These are phyloP conservation scores for Hyphantria cunea DNA, from an alignment of 1,140 invertebrate genomes.

Conservation along the genomic window DNA sequence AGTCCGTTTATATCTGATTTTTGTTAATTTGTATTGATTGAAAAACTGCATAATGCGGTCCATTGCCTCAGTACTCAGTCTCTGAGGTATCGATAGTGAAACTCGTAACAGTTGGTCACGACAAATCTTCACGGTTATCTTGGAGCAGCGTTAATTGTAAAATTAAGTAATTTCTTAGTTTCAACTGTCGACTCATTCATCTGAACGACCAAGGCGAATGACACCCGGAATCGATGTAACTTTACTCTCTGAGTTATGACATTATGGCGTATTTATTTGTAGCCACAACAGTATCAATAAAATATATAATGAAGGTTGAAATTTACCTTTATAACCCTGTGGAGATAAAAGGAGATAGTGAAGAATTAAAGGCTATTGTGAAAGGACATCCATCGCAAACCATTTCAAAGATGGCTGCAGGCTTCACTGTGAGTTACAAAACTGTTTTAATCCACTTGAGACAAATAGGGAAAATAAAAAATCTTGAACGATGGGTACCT, in stretches of 20 bases:
- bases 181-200: slow-evolving; percentile 21
- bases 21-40: background rate
- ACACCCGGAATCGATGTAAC: slow-evolving; percentile 24
- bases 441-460: too few species aligned
- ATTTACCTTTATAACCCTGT: too few species aligned
- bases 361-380: too few species aligned
- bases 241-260: background rate
- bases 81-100: slow-evolving; percentile 7
- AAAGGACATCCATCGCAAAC: too few species aligned
- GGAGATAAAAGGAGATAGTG: too few species aligned
- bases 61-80: background rate
- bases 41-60: too few species aligned
- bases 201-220: slow-evolving; percentile 15
- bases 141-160: slow-evolving; percentile 23
- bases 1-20: background rate
- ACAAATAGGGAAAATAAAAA: too few species aligned
- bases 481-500: too few species aligned
- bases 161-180: slow-evolving; percentile 29
- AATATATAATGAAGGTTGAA: too few species aligned
- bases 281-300: too few species aligned
- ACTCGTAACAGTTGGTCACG: slow-evolving; percentile 10
- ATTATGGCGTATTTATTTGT: background rate
- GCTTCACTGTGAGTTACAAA: too few species aligned
- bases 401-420: too few species aligned
- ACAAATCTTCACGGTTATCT: slow-evolving; percentile 14